Conservation (phyloP, 2,113 vertebrate genomes). For the Loxodonta africana region DNA sequence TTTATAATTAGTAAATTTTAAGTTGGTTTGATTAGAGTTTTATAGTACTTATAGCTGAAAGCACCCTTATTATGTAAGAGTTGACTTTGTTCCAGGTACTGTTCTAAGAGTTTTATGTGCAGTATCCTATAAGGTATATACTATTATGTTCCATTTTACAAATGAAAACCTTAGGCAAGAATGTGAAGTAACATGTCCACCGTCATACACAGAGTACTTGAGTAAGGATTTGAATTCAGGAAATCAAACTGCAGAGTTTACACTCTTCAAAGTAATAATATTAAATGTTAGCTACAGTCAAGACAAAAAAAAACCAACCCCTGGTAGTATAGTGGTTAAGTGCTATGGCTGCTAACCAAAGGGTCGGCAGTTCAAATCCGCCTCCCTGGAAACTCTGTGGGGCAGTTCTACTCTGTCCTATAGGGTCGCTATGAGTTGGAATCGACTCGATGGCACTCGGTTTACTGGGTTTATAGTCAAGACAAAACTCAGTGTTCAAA, state of each 20-base stretch:
- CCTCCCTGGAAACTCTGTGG: too few species aligned
- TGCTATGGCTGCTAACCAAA: too few species aligned
- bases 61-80: neutral
- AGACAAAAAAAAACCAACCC: neutral
- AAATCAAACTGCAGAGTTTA: neutral
- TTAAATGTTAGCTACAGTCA: neutral
- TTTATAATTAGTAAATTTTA: conserved; percentile 32
- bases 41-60: neutral
- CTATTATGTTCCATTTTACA: neutral
- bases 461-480: neutral
- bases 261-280: conserved; percentile 14
- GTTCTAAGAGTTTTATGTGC: neutral
- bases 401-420: too few species aligned
- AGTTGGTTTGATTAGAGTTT: neutral
- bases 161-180: conserved; percentile 15
- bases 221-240: conserved; percentile 42
- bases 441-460: too few species aligned
- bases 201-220: neutral
- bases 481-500: conserved; percentile 41
- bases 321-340: too few species aligned
- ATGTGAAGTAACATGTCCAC: conserved; percentile 9
- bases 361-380: too few species aligned
- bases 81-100: neutral
- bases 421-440: too few species aligned
- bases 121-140: neutral